phyloP scores from a whole-genome alignment of 2,797 vertebrate genomes.

The Acanthurus lineatus region DNA sequence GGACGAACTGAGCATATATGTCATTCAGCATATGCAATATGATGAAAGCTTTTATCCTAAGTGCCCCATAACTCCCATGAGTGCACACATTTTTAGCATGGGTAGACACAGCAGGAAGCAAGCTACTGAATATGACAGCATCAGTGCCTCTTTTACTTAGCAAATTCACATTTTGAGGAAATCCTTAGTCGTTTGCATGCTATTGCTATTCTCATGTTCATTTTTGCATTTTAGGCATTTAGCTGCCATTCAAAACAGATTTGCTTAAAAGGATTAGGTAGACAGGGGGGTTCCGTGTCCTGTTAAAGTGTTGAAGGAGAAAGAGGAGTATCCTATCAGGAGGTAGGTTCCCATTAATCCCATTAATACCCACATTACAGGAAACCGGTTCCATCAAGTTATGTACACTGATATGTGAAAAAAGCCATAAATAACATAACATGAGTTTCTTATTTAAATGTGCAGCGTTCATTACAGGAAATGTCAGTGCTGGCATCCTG shows the following conservation, averaged over 20 bases:
- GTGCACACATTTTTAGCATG: constrained; percentile 42
- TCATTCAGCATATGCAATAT: constrained; percentile 49
- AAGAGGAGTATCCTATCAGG: not conserved
- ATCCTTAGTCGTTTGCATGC: not conserved
- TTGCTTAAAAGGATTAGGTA: not conserved
- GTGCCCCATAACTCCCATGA: constrained; percentile 30
- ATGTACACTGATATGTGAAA: not conserved
- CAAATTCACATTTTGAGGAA: constrained; percentile 17
- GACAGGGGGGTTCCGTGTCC: not conserved
- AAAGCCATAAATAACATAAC: not conserved
- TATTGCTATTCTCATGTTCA: not conserved
- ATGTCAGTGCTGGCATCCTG: not conserved
- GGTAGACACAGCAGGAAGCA: constrained; percentile 6
- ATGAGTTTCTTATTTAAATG: not conserved
- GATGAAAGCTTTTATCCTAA: constrained; percentile 58
- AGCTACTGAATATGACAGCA: constrained; percentile 15
- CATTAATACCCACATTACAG: not conserved
- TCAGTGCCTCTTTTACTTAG: constrained; percentile 6
- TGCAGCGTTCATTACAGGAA: not conserved
- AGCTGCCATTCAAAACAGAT: not conserved
- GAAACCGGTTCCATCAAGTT: not conserved
- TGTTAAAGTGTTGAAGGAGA: not conserved
- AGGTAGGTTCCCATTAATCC: not conserved
- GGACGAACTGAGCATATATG: constrained; percentile 25
- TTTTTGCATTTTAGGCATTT: constrained; percentile 1